These are phyloP conservation scores for Amazona guildingii DNA, from an alignment of 2,113 vertebrate genomes.

Conservation along the genomic window DNA sequence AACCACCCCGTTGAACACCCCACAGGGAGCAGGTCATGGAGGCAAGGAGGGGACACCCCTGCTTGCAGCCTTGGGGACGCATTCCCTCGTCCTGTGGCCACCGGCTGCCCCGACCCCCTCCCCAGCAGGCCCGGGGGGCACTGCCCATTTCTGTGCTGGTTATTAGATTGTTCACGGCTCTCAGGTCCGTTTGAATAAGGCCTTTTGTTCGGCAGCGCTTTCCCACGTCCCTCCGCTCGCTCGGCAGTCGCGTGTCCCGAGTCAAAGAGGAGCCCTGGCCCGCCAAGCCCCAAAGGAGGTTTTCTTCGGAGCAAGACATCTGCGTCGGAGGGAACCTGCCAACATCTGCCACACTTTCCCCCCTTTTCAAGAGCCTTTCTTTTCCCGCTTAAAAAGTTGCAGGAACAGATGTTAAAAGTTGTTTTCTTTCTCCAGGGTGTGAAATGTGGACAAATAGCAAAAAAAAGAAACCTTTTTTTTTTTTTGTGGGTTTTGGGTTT, in stretches of 20 bases:
- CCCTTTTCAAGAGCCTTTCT: constrained; percentile 54
- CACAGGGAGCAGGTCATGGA: background rate
- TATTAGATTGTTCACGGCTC: constrained; percentile 85
- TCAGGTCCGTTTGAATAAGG: constrained; percentile 83
- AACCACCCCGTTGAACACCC: rapidly evolving
- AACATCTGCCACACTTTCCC: constrained; percentile 78
- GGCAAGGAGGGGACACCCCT: background rate
- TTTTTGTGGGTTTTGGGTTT: background rate
- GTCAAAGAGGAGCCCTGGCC: constrained; percentile 70
- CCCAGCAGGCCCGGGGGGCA: background rate
- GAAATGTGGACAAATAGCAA: constrained; percentile 62
- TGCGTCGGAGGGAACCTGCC: constrained; percentile 71
- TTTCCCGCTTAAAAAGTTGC: constrained; percentile 57
- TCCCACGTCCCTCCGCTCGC: constrained; percentile 87
- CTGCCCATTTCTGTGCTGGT: constrained; percentile 73
- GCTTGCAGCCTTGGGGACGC: rapidly evolving
- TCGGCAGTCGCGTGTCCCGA: constrained; percentile 85
- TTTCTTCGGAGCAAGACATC: constrained; percentile 71
- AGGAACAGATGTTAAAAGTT: constrained; percentile 77
- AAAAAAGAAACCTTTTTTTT: background rate
- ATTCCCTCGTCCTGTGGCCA: background rate
- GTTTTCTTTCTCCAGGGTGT: constrained; percentile 65
- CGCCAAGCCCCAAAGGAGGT: constrained; percentile 62
- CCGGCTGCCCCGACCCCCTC: background rate
- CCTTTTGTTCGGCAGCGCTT: constrained; percentile 82